Conservation (phyloP, 2,797 vertebrate genomes). For the Coendou prehensilis region DNA sequence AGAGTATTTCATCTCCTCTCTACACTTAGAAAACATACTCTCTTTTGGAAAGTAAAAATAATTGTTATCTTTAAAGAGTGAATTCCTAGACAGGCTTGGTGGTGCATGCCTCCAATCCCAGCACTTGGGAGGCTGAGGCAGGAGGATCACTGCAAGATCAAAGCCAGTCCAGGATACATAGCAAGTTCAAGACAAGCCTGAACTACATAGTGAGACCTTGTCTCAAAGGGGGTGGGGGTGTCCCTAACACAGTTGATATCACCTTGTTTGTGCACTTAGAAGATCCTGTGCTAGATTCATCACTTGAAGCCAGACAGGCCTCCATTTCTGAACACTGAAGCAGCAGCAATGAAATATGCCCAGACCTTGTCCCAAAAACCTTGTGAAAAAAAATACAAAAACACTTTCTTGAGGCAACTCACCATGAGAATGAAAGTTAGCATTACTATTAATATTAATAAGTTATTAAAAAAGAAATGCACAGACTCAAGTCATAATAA, state of each 20-base stretch:
- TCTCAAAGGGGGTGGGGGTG: neutral
- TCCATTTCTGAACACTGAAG: neutral
- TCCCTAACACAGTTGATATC: neutral
- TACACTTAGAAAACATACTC: neutral
- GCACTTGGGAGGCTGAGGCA: neutral
- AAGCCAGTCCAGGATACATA: neutral
- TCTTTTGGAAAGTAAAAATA: neutral
- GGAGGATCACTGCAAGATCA: neutral
- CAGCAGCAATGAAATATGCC: accelerated
- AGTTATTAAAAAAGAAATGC: neutral
- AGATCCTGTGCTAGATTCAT: neutral
- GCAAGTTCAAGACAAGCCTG: neutral
- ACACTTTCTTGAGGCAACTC: conserved; percentile 13
- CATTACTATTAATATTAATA: conserved; percentile 26
- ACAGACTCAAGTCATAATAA: neutral
- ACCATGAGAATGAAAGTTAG: neutral
- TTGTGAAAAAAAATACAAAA: neutral
- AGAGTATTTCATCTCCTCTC: neutral
- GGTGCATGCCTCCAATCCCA: neutral
- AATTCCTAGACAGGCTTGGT: neutral
- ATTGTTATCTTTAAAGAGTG: neutral
- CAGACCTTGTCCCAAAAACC: neutral
- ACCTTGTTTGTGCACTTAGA: neutral
- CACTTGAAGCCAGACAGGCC: neutral
- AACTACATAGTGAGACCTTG: neutral